Base-by-base conservation (phyloP, 2,888 invertebrate species). In the Drosophila cracens region DNA sequence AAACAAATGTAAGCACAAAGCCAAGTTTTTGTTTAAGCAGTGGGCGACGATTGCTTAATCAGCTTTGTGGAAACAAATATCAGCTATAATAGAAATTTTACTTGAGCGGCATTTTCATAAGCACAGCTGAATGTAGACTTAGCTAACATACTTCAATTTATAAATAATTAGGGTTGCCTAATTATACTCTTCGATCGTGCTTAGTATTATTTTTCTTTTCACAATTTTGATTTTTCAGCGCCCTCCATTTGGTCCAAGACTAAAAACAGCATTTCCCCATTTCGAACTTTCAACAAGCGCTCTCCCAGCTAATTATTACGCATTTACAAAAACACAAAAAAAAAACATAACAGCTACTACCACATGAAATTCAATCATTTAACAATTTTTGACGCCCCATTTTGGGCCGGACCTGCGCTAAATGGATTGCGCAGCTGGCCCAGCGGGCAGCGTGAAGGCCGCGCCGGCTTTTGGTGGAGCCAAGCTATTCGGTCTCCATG, bases 381-480 rank as follows among this genome's bases (percentile, higher is more conserved):
- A 75, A 59, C 70, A 43, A 80, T 80, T 80, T 74, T 60, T 0
- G 52, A 82, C 80, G 83, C 83, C 83, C 83, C 69, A 65, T 67
- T 81, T 74, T 78, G 60, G 74, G 77, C 57, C 67, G 52, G 34
- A 27, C 48, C 48, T 59, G 64, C 49, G 51, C 48, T 63, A 68
- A 81, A 81, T 54, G 51, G 52, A 69, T 79, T 81, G 63, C 56
- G 68, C 52, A 62, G 69, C 61, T 68, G 57, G 48, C 53, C 54
- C 61, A 60, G 68, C 65, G 72, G 73, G 70, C 61, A 72, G 68
- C 60, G 46, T 74, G 83, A 81, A 81, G 81, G 83, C 83, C 76
- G 74, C 13, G 13, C n/a, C 60, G 65, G 34, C 36, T 59, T 49
- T 58, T 59, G 33, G 2, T 5, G 34, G 36, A 54, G 53, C 59